Base-by-base conservation (phyloP, 2,888 invertebrate genomes). In the Cryptus viduatorius region DNA sequence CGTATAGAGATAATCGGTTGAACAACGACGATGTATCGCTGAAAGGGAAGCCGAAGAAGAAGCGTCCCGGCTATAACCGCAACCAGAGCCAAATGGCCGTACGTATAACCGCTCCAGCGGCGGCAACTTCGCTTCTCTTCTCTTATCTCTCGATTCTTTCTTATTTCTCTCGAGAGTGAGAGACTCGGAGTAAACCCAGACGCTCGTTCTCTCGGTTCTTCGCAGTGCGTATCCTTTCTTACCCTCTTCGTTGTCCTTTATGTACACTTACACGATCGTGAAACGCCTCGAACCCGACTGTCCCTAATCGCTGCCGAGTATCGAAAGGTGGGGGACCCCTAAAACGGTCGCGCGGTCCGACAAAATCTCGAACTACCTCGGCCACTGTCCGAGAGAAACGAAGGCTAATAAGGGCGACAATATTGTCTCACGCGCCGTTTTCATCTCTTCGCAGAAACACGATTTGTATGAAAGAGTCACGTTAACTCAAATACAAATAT, bases 141-240 rank as follows among this genome's bases (percentile, higher is more conserved):
- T 61, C 84, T 46, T 65, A 67, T 73, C 59, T 46, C 46, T 46
- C 64, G 72, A 83, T 75, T 83, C 71, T 69, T 76, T 75, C 83
- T 89, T 89, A 88, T 88, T 90, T 87, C 81, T 61, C 81, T 61
- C 73, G 31, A 46, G 73, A 46, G 73, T 14, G 61, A 29, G 56
- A 79, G 80, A 82, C 84, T 88, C 88, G 90, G 37, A 90, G 89
- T 88, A 87, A 89, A 89, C 84, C 88, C 90, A 90, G 90, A 90
- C 87, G 86, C 88, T 88, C 72, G 24, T 65, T 67, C 53, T 31
- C 67, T 67, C 71, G 48, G 56, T 12, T 61, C 61, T 61, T 65
- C 37, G 4, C 42, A 12, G 19, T 65, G 16, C 42, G 14, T 42
- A 10, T 56, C 42, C 59, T 79, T 46, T 53, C 42, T 31, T 48